Evolutionary conservation across 2,797 vertebrate species (phyloP), one percentile per base, ranked within the genome.

Genomic region (Tenualosa thibaudeaui): DNA sequence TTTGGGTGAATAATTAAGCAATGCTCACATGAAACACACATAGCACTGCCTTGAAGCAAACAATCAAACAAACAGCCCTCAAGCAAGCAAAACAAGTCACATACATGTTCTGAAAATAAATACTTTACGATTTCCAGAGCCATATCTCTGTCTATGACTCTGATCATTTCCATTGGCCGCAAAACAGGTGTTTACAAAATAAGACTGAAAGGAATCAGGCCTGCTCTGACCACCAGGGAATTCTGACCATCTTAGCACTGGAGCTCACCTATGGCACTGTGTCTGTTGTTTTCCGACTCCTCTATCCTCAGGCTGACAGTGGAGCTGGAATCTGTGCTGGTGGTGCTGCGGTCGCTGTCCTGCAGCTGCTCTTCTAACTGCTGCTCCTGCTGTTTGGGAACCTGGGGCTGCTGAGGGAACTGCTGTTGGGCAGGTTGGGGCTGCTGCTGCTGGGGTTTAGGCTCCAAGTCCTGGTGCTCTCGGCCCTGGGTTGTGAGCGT

Each of bases 241-340:
- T 31, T 31, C 10, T 68, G 62, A 13, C 62, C 62, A 31, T 37
- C 24, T 68, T 1, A 68, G 0, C 31, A 13, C 12, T 49, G 50
- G 62, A 71, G 37, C 95, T 97, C 95, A 99, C 98, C 98, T 88
- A 96, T 94, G 85, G 95, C 90, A 86, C 97, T 97, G 93, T 96
- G 96, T 90, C 96, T 94, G 89, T 96, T 97, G 88, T 96, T 97
- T 78, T 97, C 97, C 53, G 88, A 93, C 85, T 96, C 97, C 81
- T 98, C 96, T 62, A 92, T 90, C 89, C 95, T 97, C 78, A 95
- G 90, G 83, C 93, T 96, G 53, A 96, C 92, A 15, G 95, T 92
- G 1, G 89, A 90, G 86, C 93, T 93, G 0, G 85, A 90, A 40
- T 93, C 93, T 2, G 88, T 81, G 0, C 90, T 88, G 43, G 84